Base-by-base conservation (phyloP, 2,113 vertebrate species). In the Neopipo cinnamomea region DNA sequence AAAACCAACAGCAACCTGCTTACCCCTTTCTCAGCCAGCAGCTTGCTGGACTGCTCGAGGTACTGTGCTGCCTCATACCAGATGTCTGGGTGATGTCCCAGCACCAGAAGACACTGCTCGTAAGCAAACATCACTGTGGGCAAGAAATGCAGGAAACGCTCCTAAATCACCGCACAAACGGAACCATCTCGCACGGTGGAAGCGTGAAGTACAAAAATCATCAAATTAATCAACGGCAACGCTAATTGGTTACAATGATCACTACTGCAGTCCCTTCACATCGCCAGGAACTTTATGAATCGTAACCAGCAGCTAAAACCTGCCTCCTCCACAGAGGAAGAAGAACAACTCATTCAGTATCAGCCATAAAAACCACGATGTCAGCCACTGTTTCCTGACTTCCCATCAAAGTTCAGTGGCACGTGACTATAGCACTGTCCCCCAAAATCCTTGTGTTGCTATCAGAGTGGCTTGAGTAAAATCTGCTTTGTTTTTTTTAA, bases 61-160 rank as follows among this genome's bases (percentile, higher is more conserved):
- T 99, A 99, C 97, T 99, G 99, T 65, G 99, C 99, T 50, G 99
- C 99, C 97, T 99, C 99, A 58, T 99, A 99, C 99, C 99, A 99
- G 93, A 99, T 98, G 89, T 99, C 99, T 74, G 99, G 99, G 95
- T 99, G 99, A 96, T 99, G 99, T 62, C 99, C 99, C 92, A 99
- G 98, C 67, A 99, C 99, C 97, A 99, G 97, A 42, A 99, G 98
- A 97, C 99, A 99, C 97, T 99, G 99, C 98, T 99, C 99, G 52
- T 99, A 99, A 88, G 99, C 99, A 98, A 99, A 99, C 99, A 99
- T 99, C 87, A 99, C 99, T 99, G 89, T 46, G 53, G 79, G 39
- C 55, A 7, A 68, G 95, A 73, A 88, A 67, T 8, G 49, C 4
- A 49, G 91, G 50, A 91, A 66, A 91, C 19, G 31, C 35, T 61